Percentiles rank a stretch among this genome's conserved stretches.
Conservation (phyloP, 2,888 invertebrate species). For the Acleris laterana region DNA sequence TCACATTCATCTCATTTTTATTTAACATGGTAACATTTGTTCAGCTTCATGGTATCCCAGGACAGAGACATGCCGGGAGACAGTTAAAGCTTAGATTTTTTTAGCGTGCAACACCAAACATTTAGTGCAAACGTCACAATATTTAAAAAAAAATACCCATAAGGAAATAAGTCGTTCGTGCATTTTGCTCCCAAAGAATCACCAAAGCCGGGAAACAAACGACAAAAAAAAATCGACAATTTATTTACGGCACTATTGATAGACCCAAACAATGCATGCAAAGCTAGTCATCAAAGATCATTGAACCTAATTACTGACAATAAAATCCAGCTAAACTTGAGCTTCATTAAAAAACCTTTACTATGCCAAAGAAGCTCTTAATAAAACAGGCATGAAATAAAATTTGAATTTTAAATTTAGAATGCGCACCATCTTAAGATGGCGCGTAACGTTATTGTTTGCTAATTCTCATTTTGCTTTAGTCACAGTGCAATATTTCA, state of each 20-base stretch:
- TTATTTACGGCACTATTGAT: constrained; percentile 47
- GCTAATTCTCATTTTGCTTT: constrained; percentile 46
- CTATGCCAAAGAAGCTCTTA: constrained; percentile 12
- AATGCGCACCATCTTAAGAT: constrained; percentile 25
- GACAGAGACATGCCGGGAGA: constrained; percentile 68
- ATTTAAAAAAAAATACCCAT: constrained; percentile 37
- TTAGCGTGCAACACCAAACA: constrained; percentile 73
- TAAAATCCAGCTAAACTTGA: constrained; percentile 8
- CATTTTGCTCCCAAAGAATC: constrained; percentile 48
- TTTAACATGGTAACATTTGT: constrained; percentile 42
- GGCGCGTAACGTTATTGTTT: constrained; percentile 40
- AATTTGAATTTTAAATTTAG: constrained; percentile 57
- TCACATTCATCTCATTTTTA: not conserved
- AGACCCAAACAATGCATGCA: constrained; percentile 60
- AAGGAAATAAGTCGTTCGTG: constrained; percentile 57
- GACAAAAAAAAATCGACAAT: constrained; percentile 13
- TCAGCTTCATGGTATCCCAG: constrained; percentile 63
- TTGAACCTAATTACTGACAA: constrained; percentile 45
- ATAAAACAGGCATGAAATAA: constrained; percentile 42
- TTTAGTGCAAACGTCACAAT: constrained; percentile 43
- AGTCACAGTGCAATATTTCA: constrained; percentile 53
- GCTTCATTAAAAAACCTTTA: not conserved
- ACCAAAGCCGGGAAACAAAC: constrained; percentile 45
- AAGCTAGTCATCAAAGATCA: constrained; percentile 52
- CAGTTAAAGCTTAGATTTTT: constrained; percentile 56